Conservation (phyloP, 2,797 vertebrate species). For the Ctenochaetus hawaiiensis region DNA sequence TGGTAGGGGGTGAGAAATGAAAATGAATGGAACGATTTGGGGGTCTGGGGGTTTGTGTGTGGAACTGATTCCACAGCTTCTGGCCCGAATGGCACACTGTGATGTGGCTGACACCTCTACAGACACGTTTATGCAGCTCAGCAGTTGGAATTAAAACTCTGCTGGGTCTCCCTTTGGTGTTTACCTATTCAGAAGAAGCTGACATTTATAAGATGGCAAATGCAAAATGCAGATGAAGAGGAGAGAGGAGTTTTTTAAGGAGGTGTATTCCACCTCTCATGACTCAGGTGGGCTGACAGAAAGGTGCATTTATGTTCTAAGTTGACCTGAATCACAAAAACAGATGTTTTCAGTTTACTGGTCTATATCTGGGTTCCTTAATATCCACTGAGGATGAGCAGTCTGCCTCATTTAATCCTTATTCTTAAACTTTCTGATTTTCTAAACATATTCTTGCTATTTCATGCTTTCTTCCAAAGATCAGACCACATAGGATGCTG, state of each 20-base stretch:
- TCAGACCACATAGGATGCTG: not conserved
- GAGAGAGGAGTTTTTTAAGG: conserved; percentile 29
- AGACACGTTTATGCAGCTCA: conserved; percentile 67
- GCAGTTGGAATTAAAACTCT: conserved; percentile 60
- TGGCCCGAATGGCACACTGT: conserved; percentile 13
- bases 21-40: conserved; percentile 58
- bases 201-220: conserved; percentile 27
- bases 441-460: conserved; percentile 11
- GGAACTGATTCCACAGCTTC: conserved; percentile 52
- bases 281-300: conserved; percentile 19
- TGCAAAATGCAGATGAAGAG: conserved; percentile 39
- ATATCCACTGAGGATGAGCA: conserved; percentile 21
- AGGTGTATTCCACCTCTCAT: conserved; percentile 27
- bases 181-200: conserved; percentile 49
- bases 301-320: conserved; percentile 14
- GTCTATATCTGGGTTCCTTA: conserved; percentile 24
- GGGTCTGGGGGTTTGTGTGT: conserved; percentile 47
- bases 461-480: conserved; percentile 30
- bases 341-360: conserved; percentile 17
- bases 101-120: conserved; percentile 50
- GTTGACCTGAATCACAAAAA: conserved; percentile 39
- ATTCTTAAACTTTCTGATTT: conserved; percentile 37
- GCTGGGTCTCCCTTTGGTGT: conserved; percentile 33
- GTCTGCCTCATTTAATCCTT: conserved; percentile 40
- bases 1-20: conserved; percentile 52